These are phyloP conservation scores for Tyrophagus putrescentiae DNA, from an alignment of 1,140 invertebrate genomes.

Conservation along the genomic window DNA sequence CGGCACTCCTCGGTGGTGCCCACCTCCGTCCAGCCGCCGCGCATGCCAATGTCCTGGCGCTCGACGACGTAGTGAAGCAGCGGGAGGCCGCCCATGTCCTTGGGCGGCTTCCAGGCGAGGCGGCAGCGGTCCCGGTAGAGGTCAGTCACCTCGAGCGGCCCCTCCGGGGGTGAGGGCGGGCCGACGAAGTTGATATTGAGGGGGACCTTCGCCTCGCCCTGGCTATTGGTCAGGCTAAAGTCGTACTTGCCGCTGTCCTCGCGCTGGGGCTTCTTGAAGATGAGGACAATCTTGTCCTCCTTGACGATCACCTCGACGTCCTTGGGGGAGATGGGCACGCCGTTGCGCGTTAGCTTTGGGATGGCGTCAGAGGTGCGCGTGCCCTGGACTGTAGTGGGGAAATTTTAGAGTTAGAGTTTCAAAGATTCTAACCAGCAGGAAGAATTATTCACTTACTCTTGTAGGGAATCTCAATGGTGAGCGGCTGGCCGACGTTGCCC, in stretches of 20 bases:
- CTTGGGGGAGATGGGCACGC: conserved; percentile 64
- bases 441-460: conserved; percentile 47
- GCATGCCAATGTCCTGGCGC: conserved; percentile 57
- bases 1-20: conserved; percentile 46
- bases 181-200: conserved; percentile 55
- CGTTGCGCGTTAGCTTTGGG: conserved; percentile 73
- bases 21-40: conserved; percentile 66
- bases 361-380: conserved; percentile 68
- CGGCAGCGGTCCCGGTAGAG: conserved; percentile 80
- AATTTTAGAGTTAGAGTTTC: not conserved
- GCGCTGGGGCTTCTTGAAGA: conserved; percentile 70
- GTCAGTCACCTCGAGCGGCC: conserved; percentile 72
- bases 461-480: conserved; percentile 57
- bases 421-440: not conserved
- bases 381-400: conserved; percentile 49
- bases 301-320: conserved; percentile 72
- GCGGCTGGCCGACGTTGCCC: conserved; percentile 27
- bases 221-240: conserved; percentile 66
- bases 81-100: conserved; percentile 81
- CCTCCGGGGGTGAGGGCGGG: conserved; percentile 65
- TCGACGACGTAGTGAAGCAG: conserved; percentile 85
- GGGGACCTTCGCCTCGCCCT: conserved; percentile 69
- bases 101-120: conserved; percentile 74
- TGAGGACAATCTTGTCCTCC: conserved; percentile 76
- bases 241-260: conserved; percentile 63